These are phyloP conservation scores for Laticauda colubrina DNA, from an alignment of 2,113 vertebrate species.

Conservation along the genomic window DNA sequence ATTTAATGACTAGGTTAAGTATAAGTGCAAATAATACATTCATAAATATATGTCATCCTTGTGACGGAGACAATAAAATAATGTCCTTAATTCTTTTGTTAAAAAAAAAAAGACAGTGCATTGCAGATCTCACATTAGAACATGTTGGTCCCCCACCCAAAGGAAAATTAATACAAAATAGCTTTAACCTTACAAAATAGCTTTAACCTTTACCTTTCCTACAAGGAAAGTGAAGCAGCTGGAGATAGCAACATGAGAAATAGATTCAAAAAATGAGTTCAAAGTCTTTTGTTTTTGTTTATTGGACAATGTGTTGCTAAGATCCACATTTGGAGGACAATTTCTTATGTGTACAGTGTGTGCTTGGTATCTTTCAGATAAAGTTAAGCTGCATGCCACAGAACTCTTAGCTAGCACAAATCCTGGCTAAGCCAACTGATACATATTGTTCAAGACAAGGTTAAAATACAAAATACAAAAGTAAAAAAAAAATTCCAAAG, in stretches of 20 bases:
- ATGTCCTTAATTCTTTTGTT: background rate
- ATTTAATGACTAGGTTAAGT: background rate
- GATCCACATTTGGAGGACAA: background rate
- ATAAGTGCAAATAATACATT: background rate
- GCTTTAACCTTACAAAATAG: background rate
- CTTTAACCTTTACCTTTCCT: background rate
- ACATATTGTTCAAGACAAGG: background rate
- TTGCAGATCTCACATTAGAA: background rate
- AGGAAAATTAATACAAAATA: background rate
- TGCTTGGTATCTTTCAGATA: background rate
- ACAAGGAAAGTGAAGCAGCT: background rate
- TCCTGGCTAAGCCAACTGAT: background rate
- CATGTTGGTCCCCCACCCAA: background rate
- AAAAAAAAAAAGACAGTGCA: background rate
- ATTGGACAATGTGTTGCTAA: background rate
- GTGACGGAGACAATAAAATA: background rate
- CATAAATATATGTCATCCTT: conserved; percentile 24
- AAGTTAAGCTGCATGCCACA: background rate
- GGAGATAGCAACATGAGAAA: background rate
- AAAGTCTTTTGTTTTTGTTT: background rate
- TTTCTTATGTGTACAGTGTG: background rate
- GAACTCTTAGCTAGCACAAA: background rate
- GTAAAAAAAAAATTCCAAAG: background rate
- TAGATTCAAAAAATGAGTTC: background rate
- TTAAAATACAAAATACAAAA: background rate